Conservation (phyloP, 2,113 vertebrate species). For the Passer domesticus region DNA sequence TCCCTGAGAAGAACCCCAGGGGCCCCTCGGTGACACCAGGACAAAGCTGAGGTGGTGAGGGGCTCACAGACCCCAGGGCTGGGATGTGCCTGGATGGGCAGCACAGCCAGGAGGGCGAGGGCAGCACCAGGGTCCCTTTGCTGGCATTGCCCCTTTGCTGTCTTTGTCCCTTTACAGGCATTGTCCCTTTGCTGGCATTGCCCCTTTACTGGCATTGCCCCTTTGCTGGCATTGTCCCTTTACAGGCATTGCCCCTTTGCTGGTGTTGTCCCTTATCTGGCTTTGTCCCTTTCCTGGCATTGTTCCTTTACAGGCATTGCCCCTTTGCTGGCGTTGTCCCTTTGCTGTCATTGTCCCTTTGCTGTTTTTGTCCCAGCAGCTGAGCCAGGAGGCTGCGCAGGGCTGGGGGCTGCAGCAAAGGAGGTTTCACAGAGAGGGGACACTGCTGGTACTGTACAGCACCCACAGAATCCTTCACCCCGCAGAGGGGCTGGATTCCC, state of each 20-base stretch:
- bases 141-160: background rate
- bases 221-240: background rate
- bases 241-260: fast-evolving
- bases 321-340: fast-evolving
- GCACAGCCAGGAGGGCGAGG: fast-evolving
- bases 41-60: fast-evolving
- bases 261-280: background rate
- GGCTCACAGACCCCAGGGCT: fast-evolving
- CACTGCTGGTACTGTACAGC: background rate
- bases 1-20: fast-evolving
- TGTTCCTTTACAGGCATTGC: too few species aligned
- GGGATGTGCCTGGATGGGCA: background rate
- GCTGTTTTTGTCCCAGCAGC: fast-evolving
- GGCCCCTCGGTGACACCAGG: fast-evolving
- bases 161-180: fast-evolving
- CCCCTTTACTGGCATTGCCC: background rate
- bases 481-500: fast-evolving
- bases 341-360: too few species aligned
- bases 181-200: too few species aligned
- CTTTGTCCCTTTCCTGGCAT: fast-evolving
- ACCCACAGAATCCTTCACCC: background rate
- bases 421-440: fast-evolving
- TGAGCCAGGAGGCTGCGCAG: fast-evolving
- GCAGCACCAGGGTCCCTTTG: background rate
- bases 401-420: background rate